Evolutionary conservation across 2,113 vertebrate species (phyloP).

Genomic region (Erythrocercus mccallii): DNA sequence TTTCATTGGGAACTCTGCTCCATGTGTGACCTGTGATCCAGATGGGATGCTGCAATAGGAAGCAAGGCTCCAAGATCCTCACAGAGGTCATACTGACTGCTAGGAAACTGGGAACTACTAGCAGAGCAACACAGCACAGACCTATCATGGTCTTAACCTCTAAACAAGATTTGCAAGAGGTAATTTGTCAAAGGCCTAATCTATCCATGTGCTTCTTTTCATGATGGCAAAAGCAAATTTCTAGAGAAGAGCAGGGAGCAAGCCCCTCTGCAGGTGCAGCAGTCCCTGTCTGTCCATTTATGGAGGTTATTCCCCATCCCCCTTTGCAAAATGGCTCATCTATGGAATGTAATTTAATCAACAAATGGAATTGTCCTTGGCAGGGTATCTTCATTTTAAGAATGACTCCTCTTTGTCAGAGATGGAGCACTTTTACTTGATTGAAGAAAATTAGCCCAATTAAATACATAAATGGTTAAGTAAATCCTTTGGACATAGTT

Average conservation of each 20-base stretch:
- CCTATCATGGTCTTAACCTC: not conserved
- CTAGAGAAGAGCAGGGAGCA: not conserved
- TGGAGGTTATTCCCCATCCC: not conserved
- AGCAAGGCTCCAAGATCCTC: fast-evolving
- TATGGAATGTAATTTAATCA: conserved; percentile 1
- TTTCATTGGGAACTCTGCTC: not conserved
- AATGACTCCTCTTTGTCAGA: not conserved
- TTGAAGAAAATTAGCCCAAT: not conserved
- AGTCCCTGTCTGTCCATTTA: not conserved
- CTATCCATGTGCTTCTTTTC: not conserved
- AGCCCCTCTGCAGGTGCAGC: not conserved
- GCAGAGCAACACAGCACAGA: not conserved
- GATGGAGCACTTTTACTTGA: not conserved
- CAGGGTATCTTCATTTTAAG: not conserved
- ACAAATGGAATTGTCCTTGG: conserved; percentile 12
- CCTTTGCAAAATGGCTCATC: not conserved
- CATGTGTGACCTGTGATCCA: not conserved
- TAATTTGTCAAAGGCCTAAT: not conserved
- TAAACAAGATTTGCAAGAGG: not conserved
- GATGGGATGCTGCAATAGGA: not conserved
- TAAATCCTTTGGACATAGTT: not conserved
- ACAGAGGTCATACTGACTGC: not conserved
- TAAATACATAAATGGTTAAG: conserved; percentile 9
- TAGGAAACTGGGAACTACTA: not conserved
- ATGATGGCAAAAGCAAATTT: not conserved